Percentiles rank a stretch among this genome's conserved stretches.
Conservation (phyloP, 2,113 vertebrate genomes). For the Zapornia atra region DNA sequence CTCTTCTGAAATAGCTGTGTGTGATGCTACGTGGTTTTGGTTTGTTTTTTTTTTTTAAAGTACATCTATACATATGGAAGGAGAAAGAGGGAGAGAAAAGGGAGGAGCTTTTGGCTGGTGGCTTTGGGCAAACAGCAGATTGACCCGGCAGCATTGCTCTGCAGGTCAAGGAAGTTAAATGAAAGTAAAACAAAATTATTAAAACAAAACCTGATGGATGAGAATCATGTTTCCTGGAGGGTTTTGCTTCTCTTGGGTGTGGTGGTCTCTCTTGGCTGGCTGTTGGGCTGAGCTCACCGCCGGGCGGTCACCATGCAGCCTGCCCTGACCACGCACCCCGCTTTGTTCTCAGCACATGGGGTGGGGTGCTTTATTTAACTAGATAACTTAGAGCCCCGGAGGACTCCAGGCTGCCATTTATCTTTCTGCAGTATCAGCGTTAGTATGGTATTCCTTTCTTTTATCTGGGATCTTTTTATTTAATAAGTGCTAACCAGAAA, state of each 20-base stretch:
- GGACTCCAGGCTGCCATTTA: background rate
- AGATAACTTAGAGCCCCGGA: background rate
- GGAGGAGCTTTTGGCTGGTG: background rate
- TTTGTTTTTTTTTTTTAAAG: background rate
- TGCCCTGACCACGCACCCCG: accelerated
- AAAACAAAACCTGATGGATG: background rate
- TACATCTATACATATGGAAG: background rate
- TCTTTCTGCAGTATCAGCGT: background rate
- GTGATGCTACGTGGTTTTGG: background rate
- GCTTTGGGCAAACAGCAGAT: background rate
- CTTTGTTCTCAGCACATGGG: accelerated
- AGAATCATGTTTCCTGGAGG: constrained; percentile 36
- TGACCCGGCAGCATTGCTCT: background rate
- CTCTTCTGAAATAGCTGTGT: background rate
- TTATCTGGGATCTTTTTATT: background rate
- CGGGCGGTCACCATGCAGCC: accelerated
- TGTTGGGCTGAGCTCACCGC: background rate
- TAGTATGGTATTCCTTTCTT: background rate
- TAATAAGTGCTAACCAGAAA: background rate
- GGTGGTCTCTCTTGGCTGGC: constrained; percentile 4
- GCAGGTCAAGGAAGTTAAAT: background rate
- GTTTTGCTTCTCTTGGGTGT: constrained; percentile 38
- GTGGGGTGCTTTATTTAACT: background rate
- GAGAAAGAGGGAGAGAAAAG: background rate
- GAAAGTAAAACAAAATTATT: background rate